A percentile compares a stretch with the other conserved stretches of the same genome.
Conservation (phyloP, 1,140 invertebrate species). For the Periplaneta americana region DNA sequence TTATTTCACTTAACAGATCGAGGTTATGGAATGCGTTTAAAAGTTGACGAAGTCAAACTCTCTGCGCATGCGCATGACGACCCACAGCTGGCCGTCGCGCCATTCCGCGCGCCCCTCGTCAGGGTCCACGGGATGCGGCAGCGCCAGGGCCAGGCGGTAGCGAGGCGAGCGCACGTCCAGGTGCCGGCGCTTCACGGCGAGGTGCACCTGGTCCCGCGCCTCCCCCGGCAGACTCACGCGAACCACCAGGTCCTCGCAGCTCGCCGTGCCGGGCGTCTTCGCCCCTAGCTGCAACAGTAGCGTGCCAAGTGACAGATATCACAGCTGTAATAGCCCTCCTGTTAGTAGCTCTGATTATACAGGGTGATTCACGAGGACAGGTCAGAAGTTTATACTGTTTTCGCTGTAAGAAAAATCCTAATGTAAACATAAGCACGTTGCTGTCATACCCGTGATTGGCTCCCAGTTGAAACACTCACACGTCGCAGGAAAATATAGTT, state of each 20-base stretch:
- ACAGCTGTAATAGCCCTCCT: too few relatives aligned
- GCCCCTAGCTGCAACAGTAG: conserved; percentile 63
- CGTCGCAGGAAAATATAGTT: too few relatives aligned
- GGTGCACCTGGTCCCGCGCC: conserved; percentile 53
- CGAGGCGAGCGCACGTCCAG: conserved; percentile 56
- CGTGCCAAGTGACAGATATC: too few relatives aligned
- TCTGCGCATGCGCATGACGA: conserved; percentile 62
- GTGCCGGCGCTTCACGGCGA: conserved; percentile 62
- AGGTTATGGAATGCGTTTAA: conserved; percentile 38
- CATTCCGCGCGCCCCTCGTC: conserved; percentile 74
- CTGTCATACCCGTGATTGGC: too few relatives aligned
- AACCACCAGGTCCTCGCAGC: conserved; percentile 80
- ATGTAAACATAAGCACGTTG: too few relatives aligned
- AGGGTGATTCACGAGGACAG: too few relatives aligned
- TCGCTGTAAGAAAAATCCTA: too few relatives aligned
- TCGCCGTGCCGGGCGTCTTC: conserved; percentile 73
- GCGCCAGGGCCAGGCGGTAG: conserved; percentile 64
- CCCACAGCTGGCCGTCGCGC: conserved; percentile 58
- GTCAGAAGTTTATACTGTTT: too few relatives aligned
- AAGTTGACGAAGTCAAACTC: conserved; percentile 83
- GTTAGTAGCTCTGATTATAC: too few relatives aligned
- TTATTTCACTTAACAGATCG: background rate
- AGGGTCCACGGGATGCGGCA: conserved; percentile 75
- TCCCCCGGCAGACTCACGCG: conserved; percentile 68
- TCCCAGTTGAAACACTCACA: too few relatives aligned